phyloP scores from a whole-genome alignment of 2,797 vertebrate species.

The Philypnodon macrostomus region DNA sequence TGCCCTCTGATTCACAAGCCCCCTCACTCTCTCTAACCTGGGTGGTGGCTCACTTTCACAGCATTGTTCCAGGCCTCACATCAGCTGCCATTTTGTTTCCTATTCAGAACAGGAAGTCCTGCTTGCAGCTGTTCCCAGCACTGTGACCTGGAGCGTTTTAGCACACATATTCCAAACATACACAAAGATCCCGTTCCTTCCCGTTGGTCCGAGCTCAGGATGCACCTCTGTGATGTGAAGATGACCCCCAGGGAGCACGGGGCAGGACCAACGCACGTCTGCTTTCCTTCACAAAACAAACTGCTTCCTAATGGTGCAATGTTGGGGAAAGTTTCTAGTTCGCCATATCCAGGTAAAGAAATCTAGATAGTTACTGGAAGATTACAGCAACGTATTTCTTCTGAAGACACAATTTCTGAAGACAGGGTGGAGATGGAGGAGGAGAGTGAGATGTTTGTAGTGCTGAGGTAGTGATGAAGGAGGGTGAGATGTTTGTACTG shows the following conservation, averaged over 20 bases:
- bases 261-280: slow-evolving; percentile 53
- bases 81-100: slow-evolving; percentile 71
- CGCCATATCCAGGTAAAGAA: slow-evolving; percentile 22
- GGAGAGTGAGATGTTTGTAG: no score
- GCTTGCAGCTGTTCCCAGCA: slow-evolving; percentile 70
- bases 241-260: slow-evolving; percentile 60
- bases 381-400: no score
- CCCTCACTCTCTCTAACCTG: slow-evolving; percentile 61
- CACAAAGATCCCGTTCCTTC: slow-evolving; percentile 57
- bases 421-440: no score
- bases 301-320: slow-evolving; percentile 10
- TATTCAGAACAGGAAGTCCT: slow-evolving; percentile 71
- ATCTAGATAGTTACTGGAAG: no score
- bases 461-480: no score
- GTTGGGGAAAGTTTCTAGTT: slow-evolving; percentile 1
- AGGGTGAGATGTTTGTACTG: no score
- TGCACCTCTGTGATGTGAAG: slow-evolving; percentile 61
- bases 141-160: slow-evolving; percentile 47
- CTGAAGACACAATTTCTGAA: no score
- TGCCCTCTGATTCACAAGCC: slow-evolving; percentile 54
- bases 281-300: slow-evolving; percentile 49
- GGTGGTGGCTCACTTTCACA: slow-evolving; percentile 77
- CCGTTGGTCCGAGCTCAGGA: slow-evolving; percentile 53
- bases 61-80: slow-evolving; percentile 71
- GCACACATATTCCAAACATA: slow-evolving; percentile 18